Base-by-base conservation (phyloP, 2,888 invertebrate genomes). In the Aphelenchoides bicaudatus region DNA sequence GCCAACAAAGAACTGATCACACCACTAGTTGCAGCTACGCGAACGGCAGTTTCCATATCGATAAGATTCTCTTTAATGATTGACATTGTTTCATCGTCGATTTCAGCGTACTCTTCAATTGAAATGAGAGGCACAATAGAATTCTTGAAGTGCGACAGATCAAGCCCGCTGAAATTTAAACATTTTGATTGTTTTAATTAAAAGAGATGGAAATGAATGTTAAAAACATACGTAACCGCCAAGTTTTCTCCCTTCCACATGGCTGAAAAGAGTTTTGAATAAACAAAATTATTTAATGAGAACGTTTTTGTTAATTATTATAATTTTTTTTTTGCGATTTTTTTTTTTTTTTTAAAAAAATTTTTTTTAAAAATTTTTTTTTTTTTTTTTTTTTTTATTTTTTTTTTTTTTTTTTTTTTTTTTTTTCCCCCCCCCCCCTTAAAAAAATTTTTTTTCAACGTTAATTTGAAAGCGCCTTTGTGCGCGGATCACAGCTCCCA, bases 161-260 rank as follows among this genome's bases (percentile, higher is more conserved):
- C 68, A 30, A 61, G 50, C 19, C 64, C 64, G 29, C 66, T 65
- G 50, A 27, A 59, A 58, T 19, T 21, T 2, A 13, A 5, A 2
- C 19, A 37, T 61, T 16, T 59, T 29, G 57, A 25, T 21, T 23
- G 21, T n/a, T 19, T 52, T 10, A 23, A 28, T 10, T 55, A 10
- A 29, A 55, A 23, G 19, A 23, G 29, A 28, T 61, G 16, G 21
- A 55, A 38, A 39, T 23, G 13, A 43, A 48, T 23, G 5, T 31
- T 27, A 52, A 39, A 21, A 59, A 67, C 74, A 61, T 50, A 76
- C 75, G 74, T 72, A 50, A 75, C 62, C 4, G 65, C 58, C 23
- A 75, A 50, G 58, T 74, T 72, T 37, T 66, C 66, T 46, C 76
- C 76, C 49, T 70, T 71, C 76, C 76, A 76, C 74, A 76, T 75